Percentiles rank a stretch among this genome's conserved stretches.
Conservation (phyloP, 23 tunicate species). For the Styela plicata region DNA sequence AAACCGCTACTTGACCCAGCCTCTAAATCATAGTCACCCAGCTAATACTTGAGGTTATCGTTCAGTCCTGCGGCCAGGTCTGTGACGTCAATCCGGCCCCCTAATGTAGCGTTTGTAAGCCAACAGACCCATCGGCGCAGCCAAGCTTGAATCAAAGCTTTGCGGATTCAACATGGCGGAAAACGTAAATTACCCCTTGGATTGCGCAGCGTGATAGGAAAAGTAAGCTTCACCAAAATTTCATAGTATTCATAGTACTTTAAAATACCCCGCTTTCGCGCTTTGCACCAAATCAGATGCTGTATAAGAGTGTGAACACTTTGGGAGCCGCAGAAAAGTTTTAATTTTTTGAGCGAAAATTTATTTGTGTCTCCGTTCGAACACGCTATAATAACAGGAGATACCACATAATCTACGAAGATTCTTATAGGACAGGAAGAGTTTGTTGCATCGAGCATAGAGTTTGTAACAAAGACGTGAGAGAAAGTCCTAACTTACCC, state of each 20-base stretch:
- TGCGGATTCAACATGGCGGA: neutral
- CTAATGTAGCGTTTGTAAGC: neutral
- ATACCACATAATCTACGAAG: too few relatives aligned
- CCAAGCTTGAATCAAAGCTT: neutral
- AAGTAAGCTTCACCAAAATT: too few relatives aligned
- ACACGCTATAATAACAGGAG: too few relatives aligned
- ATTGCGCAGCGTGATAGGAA: neutral
- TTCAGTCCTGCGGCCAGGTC: neutral
- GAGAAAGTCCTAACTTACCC: neutral
- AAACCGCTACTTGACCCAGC: neutral
- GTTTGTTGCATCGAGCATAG: neutral
- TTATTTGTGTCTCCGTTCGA: too few relatives aligned
- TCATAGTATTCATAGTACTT: too few relatives aligned
- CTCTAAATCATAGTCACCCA: neutral
- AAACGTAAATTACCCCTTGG: neutral
- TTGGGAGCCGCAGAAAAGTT: too few relatives aligned
- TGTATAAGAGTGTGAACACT: too few relatives aligned
- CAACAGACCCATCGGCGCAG: neutral
- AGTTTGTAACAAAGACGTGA: neutral
- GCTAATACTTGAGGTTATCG: neutral
- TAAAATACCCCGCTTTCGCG: too few relatives aligned
- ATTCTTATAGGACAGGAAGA: too few relatives aligned
- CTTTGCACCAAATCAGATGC: too few relatives aligned
- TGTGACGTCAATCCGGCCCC: neutral
- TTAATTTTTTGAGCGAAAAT: too few relatives aligned